Conservation (phyloP, 2,113 vertebrate genomes). For the Syrrhaptes paradoxus region DNA sequence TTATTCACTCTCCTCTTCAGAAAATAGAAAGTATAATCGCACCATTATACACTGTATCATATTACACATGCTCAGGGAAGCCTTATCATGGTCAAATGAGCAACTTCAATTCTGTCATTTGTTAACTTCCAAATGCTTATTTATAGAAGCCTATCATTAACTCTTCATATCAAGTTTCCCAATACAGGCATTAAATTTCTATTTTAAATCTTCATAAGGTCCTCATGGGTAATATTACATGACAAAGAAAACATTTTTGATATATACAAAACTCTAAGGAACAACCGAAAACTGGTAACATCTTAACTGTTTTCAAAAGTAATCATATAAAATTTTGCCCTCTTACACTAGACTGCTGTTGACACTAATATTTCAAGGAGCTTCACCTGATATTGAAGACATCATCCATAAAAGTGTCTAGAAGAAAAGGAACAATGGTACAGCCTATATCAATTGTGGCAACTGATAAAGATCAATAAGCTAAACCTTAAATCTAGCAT, state of each 20-base stretch:
- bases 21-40: background rate
- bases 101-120: background rate
- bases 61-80: background rate
- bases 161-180: background rate
- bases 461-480: background rate
- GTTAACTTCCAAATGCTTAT: background rate
- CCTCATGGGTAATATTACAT: background rate
- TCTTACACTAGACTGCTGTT: background rate
- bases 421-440: background rate
- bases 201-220: background rate
- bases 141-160: slow-evolving; percentile 1
- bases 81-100: background rate
- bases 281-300: background rate
- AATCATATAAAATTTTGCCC: background rate
- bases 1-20: background rate
- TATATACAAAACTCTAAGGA: background rate
- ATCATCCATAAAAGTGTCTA: background rate
- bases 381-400: background rate
- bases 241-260: background rate
- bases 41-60: background rate
- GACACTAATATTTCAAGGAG: background rate
- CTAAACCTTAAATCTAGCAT: background rate
- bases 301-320: background rate
- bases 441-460: background rate
- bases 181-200: background rate